These are phyloP conservation scores for Patella caerulea DNA, from an alignment of 2,888 invertebrate genomes.

Conservation along the genomic window DNA sequence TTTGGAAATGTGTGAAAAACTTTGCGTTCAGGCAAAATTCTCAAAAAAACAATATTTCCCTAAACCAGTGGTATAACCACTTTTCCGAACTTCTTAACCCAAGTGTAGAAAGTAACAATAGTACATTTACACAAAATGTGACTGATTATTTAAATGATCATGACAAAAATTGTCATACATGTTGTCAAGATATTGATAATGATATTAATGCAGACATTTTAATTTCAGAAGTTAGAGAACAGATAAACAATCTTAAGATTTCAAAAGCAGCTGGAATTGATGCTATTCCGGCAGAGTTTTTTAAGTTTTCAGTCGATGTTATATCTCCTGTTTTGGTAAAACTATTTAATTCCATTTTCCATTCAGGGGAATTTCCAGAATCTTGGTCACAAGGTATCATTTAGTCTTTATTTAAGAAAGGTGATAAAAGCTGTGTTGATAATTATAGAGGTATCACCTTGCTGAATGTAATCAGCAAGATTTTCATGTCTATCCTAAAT, in stretches of 20 bases:
- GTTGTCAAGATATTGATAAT: conserved; percentile 2
- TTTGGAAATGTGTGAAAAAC: not conserved
- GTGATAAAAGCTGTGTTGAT: not conserved
- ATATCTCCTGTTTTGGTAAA: not conserved
- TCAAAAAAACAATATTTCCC: not conserved
- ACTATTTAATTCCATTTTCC: not conserved
- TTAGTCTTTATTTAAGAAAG: not conserved
- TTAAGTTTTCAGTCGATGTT: not conserved
- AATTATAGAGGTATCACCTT: not conserved
- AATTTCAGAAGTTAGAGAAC: not conserved
- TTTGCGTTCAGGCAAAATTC: not conserved
- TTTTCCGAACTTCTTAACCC: not conserved
- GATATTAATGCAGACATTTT: not conserved
- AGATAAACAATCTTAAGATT: not conserved
- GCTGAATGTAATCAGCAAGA: not conserved
- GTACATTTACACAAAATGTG: not conserved
- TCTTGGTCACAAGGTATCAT: not conserved
- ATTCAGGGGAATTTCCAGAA: not conserved
- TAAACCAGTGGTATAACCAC: not conserved
- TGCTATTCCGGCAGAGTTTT: conserved; percentile 6
- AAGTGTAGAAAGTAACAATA: not conserved
- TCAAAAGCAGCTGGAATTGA: conserved; percentile 6
- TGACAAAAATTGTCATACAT: not conserved
- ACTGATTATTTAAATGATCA: not conserved
- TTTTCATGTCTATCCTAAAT: not conserved